phyloP scores from a whole-genome alignment of 2,888 invertebrate genomes.

The Habrosyne pyritoides region DNA sequence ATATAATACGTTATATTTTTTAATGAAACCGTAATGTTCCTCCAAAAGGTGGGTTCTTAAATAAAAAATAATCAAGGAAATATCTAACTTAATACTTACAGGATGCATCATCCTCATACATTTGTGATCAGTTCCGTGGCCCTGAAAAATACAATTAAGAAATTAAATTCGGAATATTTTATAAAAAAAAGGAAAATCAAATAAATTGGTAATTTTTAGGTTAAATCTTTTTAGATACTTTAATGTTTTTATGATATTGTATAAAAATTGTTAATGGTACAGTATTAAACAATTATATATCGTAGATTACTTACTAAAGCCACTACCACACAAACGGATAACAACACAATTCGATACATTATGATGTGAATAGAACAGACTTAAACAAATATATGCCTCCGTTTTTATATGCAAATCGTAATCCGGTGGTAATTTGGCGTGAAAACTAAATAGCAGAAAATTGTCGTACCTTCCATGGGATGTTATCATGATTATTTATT shows the following conservation, averaged over 20 bases:
- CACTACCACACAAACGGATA: background rate
- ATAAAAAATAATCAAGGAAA: too few species aligned
- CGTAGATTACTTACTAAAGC: background rate
- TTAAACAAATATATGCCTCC: background rate
- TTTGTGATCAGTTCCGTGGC: constrained; percentile 10
- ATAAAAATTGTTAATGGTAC: too few species aligned
- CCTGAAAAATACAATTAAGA: constrained; percentile 18
- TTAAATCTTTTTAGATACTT: too few species aligned
- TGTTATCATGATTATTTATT: background rate
- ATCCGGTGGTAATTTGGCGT: constrained; percentile 8
- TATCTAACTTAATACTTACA: constrained; percentile 21
- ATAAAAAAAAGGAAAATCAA: background rate
- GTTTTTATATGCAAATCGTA: constrained; percentile 12
- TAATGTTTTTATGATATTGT: too few species aligned
- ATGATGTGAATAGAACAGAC: constrained; percentile 5
- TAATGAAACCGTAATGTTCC: too few species aligned
- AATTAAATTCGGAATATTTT: background rate
- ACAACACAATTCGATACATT: constrained; percentile 24
- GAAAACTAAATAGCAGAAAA: constrained; percentile 36
- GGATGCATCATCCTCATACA: constrained; percentile 20
- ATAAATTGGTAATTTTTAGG: too few species aligned
- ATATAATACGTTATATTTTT: too few species aligned
- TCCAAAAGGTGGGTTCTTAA: too few species aligned
- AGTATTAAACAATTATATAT: too few species aligned
- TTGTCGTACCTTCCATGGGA: constrained; percentile 16